Percentiles rank a stretch among this genome's conserved stretches.
These are phyloP conservation scores for Eupelmus urozonus DNA, from an alignment of 2,888 invertebrate genomes.

Conservation along the genomic window DNA sequence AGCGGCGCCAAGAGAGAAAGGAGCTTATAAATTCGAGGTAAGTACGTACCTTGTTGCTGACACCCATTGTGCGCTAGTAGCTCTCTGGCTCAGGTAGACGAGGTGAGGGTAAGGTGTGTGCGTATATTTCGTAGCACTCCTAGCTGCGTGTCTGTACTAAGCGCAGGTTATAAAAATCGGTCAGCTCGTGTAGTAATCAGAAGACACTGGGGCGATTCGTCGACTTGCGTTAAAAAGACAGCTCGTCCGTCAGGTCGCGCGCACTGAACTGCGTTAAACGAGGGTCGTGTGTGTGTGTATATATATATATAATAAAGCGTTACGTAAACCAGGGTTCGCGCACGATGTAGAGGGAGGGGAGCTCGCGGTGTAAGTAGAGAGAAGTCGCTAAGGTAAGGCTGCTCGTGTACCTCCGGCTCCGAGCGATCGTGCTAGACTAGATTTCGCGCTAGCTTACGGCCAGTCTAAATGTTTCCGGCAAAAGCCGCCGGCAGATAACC, in stretches of 20 bases:
- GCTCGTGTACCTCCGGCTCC: conserved; percentile 26
- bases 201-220: neutral
- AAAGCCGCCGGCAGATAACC: neutral
- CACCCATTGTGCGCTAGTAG: conserved; percentile 64
- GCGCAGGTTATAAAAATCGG: too few species aligned
- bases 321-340: too few species aligned
- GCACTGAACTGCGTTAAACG: neutral
- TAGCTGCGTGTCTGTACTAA: too few species aligned
- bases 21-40: neutral
- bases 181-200: neutral
- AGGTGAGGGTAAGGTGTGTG: too few species aligned
- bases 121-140: too few species aligned
- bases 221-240: too few species aligned
- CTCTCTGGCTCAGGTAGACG: too few species aligned
- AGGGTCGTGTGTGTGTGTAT: neutral
- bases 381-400: too few species aligned
- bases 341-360: neutral
- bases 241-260: too few species aligned
- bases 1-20: neutral
- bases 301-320: neutral
- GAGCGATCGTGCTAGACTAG: conserved; percentile 41
- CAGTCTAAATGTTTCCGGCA: conserved; percentile 41
- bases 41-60: conserved; percentile 66
- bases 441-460: conserved; percentile 29
- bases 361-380: too few species aligned